Evolutionary conservation across 2,888 invertebrate genomes (phyloP), one percentile per base, ranked within the genome.

Genomic region (Apeira syringaria): DNA sequence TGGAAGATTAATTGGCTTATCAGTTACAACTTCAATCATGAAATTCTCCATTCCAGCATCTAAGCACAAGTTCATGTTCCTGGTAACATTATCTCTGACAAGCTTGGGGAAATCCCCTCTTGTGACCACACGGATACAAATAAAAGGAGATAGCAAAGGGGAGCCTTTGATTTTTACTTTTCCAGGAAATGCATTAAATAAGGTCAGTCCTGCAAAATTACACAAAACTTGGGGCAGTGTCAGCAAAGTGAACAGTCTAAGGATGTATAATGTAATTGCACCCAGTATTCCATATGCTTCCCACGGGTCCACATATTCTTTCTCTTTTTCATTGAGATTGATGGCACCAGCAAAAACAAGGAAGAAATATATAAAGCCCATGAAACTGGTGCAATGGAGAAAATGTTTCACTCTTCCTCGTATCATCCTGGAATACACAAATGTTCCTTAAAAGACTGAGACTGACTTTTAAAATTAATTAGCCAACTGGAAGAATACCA

Each of bases 151-250:
- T 53, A 98, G 80, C 20, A 98, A 84, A 1, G 98, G 98, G 4
- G 97, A 97, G 9, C 97, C 97, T 80, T 97, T 97, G 20, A 97
- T 86, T 54, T 93, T 91, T 2, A 97, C 96, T 86, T 96, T 97
- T 60, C 98, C 97, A 36, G 98, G 97, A 79, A 99, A 99, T 53
- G 98, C 97, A 90, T 98, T 98, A 81, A 97, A 98, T 56, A 97
- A 91, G 42, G 95, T 93, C 50, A 98, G 85, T 29, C 98, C 98
- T 56, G 94, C 91, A 80, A 97, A 96, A 76, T 96, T 96, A 78
- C 97, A 97, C 34, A 98, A 67, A 54, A 96, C 96, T 91, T 97
- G 97, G 11, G 98, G 98, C 72, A 98, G 89, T 39, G 97, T 96
- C 38, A 98, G 91, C 68, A 98, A 93, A 37, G 97, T 96, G 33